Evolutionary conservation across 2,797 vertebrate genomes (phyloP).

Genomic region (Tangara arthus): DNA sequence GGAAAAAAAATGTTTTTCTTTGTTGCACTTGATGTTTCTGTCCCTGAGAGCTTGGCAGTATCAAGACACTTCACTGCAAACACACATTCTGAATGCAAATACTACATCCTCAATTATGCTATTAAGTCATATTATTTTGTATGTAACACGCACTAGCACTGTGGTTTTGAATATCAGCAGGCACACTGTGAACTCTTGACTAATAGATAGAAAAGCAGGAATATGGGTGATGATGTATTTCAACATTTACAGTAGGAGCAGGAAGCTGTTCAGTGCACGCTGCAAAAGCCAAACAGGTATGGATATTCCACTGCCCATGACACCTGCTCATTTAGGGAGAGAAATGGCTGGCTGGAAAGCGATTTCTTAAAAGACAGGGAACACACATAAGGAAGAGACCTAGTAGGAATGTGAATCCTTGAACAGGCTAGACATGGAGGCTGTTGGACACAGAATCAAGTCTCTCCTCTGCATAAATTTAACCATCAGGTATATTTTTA

Average conservation of each 20-base stretch:
- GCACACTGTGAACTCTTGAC: neutral
- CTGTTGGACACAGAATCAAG: neutral
- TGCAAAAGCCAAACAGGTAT: neutral
- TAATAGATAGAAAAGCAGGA: neutral
- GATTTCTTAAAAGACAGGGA: neutral
- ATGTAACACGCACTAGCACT: neutral
- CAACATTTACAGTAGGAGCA: neutral
- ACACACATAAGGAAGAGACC: neutral
- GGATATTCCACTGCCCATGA: neutral
- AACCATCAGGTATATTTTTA: neutral
- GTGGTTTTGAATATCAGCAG: conserved; percentile 16
- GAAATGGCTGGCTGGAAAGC: neutral
- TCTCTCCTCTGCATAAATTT: neutral
- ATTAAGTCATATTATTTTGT: conserved; percentile 20
- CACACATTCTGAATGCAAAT: conserved; percentile 18
- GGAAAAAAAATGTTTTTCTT: conserved; percentile 32
- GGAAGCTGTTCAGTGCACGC: neutral
- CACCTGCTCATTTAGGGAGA: neutral
- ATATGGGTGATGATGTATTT: neutral
- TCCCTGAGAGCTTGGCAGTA: conserved; percentile 17
- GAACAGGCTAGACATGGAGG: neutral
- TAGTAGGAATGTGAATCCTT: neutral
- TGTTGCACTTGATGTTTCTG: conserved; percentile 29
- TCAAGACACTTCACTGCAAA: conserved; percentile 51
- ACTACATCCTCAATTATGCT: neutral